Percentiles rank a stretch among this genome's conserved stretches.
These are phyloP conservation scores for Rhabdomys dilectus DNA, from an alignment of 2,113 vertebrate genomes.

Conservation along the genomic window DNA sequence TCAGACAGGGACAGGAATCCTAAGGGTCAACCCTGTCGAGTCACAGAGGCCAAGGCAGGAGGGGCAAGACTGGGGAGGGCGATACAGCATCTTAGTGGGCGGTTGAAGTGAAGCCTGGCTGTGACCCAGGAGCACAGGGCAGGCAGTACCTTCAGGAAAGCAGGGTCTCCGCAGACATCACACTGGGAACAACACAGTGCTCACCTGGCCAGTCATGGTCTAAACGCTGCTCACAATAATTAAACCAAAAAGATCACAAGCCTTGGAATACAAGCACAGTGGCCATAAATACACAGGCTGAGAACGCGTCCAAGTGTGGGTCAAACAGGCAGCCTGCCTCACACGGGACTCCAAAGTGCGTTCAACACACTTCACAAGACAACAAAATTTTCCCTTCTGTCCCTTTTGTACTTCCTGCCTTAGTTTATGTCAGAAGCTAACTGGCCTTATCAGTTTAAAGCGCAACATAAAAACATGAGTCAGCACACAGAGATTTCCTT, in stretches of 20 bases:
- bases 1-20: not conserved
- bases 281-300: not conserved
- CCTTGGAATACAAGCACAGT: not conserved
- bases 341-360: not conserved
- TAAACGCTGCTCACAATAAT: not conserved
- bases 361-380: slow-evolving; percentile 79
- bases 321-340: slow-evolving; percentile 11
- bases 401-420: slow-evolving; percentile 86
- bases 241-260: not conserved
- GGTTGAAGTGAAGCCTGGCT: not conserved
- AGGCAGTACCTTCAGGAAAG: not conserved
- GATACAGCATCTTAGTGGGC: not conserved
- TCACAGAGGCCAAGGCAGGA: not conserved
- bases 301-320: not conserved
- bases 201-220: not conserved
- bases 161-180: not conserved
- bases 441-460: slow-evolving; percentile 87
- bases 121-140: not conserved
- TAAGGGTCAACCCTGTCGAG: not conserved
- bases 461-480: slow-evolving; percentile 86
- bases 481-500: slow-evolving; percentile 80
- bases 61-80: not conserved
- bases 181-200: not conserved
- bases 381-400: slow-evolving; percentile 77
- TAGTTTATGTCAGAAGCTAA: slow-evolving; percentile 86